Evolutionary conservation across 2,888 invertebrate species (phyloP).

Genomic region (Clitarchus hookeri): DNA sequence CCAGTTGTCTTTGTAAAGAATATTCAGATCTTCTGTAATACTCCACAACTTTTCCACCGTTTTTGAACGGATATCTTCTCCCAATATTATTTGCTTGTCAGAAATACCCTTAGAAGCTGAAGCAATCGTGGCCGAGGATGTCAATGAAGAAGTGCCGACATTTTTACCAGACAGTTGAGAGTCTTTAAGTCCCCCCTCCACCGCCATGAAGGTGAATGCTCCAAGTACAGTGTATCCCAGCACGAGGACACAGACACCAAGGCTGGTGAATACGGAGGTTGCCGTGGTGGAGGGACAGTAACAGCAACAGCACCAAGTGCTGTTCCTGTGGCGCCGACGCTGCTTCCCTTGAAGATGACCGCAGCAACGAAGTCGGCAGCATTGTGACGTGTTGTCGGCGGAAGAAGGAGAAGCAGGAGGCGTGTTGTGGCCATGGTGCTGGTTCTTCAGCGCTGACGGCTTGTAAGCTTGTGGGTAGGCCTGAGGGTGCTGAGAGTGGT

Average conservation of each 20-base stretch:
- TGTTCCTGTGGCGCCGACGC: constrained; percentile 25
- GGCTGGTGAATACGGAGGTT: constrained; percentile 74
- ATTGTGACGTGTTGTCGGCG: constrained; percentile 29
- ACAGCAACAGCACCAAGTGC: constrained; percentile 60
- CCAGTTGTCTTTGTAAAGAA: constrained; percentile 91
- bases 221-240: constrained; percentile 91
- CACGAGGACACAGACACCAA: constrained; percentile 83
- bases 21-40: constrained; percentile 84
- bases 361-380: constrained; percentile 30
- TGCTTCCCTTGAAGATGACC: constrained; percentile 20
- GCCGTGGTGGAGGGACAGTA: constrained; percentile 57
- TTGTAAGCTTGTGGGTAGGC: constrained; percentile 23
- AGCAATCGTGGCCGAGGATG: constrained; percentile 48
- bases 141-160: constrained; percentile 51
- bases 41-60: constrained; percentile 84
- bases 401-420: constrained; percentile 34
- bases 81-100: constrained; percentile 47
- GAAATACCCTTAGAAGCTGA: constrained; percentile 49
- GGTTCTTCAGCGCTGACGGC: neutral
- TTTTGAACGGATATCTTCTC: constrained; percentile 65
- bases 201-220: constrained; percentile 85
- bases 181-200: constrained; percentile 65
- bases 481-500: constrained; percentile 26
- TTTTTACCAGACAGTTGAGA: constrained; percentile 6
- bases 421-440: constrained; percentile 23